Evolutionary conservation across 2,888 invertebrate genomes (phyloP).

Genomic region (Cephus spinipes): DNA sequence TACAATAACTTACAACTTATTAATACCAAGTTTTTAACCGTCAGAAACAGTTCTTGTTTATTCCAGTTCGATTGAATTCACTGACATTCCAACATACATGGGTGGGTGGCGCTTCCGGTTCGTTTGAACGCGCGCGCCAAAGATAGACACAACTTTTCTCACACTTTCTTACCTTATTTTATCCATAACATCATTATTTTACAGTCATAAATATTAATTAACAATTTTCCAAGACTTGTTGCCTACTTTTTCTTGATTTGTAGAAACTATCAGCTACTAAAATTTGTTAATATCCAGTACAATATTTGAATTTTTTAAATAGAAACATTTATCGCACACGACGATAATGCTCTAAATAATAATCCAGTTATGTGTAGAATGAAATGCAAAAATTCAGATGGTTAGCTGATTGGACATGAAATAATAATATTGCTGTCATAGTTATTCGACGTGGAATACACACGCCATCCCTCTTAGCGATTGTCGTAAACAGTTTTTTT

Average conservation of each 20-base stretch:
- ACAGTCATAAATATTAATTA: not conserved
- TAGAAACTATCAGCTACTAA: not conserved
- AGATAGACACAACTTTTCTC: not conserved
- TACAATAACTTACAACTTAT: not conserved
- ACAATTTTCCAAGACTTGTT: not conserved
- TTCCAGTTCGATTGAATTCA: not conserved
- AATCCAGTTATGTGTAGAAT: not conserved
- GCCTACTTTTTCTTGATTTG: not conserved
- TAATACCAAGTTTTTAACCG: not conserved
- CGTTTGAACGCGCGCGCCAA: slow-evolving; percentile 7
- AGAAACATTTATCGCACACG: no score
- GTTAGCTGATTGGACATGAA: not conserved
- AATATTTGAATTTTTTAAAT: not conserved
- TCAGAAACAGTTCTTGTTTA: not conserved
- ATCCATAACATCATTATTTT: not conserved
- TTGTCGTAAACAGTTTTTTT: not conserved
- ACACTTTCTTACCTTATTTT: not conserved
- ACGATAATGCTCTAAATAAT: not conserved
- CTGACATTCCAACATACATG: not conserved
- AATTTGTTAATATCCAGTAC: not conserved
- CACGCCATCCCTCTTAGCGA: not conserved
- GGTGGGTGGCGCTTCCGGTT: slow-evolving; percentile 7
- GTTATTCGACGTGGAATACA: not conserved
- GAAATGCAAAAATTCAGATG: not conserved
- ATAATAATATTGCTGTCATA: not conserved